These are phyloP conservation scores for Glyphotaelius pellucidus DNA, from an alignment of 2,888 invertebrate genomes.

Conservation along the genomic window DNA sequence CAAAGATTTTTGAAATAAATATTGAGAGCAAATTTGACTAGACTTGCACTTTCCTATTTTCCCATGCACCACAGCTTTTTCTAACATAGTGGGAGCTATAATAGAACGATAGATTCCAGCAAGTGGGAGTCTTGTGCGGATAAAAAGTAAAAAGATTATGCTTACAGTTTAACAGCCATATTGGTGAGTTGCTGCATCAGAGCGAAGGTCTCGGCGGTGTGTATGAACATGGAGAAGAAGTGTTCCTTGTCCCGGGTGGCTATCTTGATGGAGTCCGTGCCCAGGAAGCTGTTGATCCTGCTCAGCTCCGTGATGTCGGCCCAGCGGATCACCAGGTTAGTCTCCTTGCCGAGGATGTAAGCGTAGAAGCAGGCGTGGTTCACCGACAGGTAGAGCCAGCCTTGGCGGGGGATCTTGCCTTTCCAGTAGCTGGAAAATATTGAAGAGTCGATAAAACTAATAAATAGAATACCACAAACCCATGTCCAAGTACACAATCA, in stretches of 20 bases:
- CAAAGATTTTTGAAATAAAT: too few species aligned
- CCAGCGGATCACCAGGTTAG: conserved; percentile 92
- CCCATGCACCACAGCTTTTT: too few species aligned
- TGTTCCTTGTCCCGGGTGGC: conserved; percentile 91
- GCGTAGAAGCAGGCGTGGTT: conserved; percentile 98
- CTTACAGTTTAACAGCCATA: conserved; percentile 95
- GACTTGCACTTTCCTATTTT: too few species aligned
- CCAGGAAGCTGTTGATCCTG: conserved; percentile 85
- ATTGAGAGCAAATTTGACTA: too few species aligned
- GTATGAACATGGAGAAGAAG: conserved; percentile 94
- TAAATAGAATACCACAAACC: not conserved
- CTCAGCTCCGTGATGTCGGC: conserved; percentile 90
- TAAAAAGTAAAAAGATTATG: not conserved
- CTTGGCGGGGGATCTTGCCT: conserved; percentile 94
- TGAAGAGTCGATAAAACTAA: conserved; percentile 9
- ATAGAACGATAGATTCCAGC: too few species aligned
- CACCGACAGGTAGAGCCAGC: conserved; percentile 97
- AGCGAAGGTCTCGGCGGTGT: conserved; percentile 91
- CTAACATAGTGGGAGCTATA: too few species aligned
- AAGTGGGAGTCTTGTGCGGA: not conserved
- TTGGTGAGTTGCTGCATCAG: conserved; percentile 97
- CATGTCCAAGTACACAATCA: not conserved
- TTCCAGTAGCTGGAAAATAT: conserved; percentile 89
- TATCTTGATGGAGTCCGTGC: conserved; percentile 92
- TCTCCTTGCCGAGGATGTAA: conserved; percentile 94